These are phyloP conservation scores for Cistogaster globosa DNA, from an alignment of 2,888 invertebrate species.

Conservation along the genomic window DNA sequence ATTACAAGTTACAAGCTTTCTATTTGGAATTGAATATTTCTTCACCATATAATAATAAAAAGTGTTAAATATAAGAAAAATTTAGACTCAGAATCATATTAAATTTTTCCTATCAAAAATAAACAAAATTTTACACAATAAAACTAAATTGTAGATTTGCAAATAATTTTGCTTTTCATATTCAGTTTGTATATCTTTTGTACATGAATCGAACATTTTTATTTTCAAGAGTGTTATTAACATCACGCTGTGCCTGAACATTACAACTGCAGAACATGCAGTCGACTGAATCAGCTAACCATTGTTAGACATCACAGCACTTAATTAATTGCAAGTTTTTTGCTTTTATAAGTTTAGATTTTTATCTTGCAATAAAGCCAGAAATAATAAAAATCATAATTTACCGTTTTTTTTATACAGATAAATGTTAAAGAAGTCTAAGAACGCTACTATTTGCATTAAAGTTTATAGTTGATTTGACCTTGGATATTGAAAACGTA, in stretches of 20 bases:
- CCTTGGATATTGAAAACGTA: constrained; percentile 46
- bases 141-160: no score
- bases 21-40: no score
- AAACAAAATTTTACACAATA: no score
- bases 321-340: constrained; percentile 62
- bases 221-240: not conserved
- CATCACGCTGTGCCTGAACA: not conserved
- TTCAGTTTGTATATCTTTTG: not conserved
- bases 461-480: constrained; percentile 30
- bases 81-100: no score
- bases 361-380: constrained; percentile 35
- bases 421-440: not conserved
- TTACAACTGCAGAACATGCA: not conserved
- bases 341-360: constrained; percentile 43
- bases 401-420: constrained; percentile 37
- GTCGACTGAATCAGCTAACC: constrained; percentile 5
- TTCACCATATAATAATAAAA: no score
- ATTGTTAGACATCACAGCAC: constrained; percentile 58
- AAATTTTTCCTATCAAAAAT: no score
- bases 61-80: no score
- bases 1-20: no score
- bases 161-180: not conserved
- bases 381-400: constrained; percentile 34
- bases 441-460: constrained; percentile 9
- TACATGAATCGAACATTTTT: not conserved